A percentile compares a stretch with the other conserved stretches of the same genome.
phyloP scores from a whole-genome alignment of 2,797 vertebrate genomes.

The Galagoides demidoff region DNA sequence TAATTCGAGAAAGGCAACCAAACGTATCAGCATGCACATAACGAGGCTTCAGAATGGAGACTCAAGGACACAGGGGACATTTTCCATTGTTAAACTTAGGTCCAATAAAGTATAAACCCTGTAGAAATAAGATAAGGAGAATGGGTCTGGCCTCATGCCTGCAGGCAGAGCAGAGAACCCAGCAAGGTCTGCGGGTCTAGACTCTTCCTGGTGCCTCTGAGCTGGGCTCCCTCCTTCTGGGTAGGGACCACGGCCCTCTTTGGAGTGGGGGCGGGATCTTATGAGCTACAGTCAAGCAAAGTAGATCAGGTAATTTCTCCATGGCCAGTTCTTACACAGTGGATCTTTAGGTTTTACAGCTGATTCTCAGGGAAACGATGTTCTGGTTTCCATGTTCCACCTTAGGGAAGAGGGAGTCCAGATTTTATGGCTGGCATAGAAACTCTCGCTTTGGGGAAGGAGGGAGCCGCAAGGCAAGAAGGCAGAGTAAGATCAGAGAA shows the following conservation, averaged over 20 bases:
- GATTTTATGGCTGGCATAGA: neutral
- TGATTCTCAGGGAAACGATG: neutral
- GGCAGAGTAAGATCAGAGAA: neutral
- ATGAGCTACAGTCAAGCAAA: neutral
- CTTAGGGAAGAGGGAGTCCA: neutral
- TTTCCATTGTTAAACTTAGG: neutral
- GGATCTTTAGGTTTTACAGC: no score
- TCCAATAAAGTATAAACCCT: neutral
- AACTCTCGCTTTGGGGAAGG: neutral
- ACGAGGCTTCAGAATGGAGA: neutral
- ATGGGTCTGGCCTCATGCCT: neutral
- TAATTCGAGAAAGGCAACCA: no score
- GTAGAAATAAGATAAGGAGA: neutral
- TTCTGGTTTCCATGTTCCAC: neutral
- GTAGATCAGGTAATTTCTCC: neutral
- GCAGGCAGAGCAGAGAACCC: neutral
- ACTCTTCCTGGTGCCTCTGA: neutral
- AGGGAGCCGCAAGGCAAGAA: neutral
- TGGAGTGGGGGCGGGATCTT: neutral
- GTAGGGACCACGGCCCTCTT: neutral
- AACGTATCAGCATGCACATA: neutral
- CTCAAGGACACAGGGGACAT: neutral
- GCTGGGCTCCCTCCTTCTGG: no score
- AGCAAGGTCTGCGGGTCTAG: neutral
- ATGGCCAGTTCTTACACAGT: neutral